Base-by-base conservation (phyloP, 2,797 vertebrate genomes). In the Urosaurus nigricauda region DNA sequence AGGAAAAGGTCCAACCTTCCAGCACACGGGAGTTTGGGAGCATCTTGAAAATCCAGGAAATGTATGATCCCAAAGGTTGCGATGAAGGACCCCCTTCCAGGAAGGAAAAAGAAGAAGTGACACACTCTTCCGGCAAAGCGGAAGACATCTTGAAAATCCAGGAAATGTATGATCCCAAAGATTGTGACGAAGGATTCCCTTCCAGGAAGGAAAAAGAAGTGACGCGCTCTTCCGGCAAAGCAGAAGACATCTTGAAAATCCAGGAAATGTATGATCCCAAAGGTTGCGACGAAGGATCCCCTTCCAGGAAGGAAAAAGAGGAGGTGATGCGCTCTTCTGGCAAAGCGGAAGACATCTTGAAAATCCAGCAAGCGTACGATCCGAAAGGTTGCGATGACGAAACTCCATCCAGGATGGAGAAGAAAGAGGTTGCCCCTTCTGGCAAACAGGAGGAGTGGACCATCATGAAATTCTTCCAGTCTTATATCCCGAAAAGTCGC, bases 371-470 rank as follows among this genome's bases (percentile, higher is more conserved):
- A 29, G 77, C 47, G 1, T 79, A 79, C 8, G 77, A 79, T 1
- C 77, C 77, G 0, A 79, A 5, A 53, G 77, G 77, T 8, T 79
- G 77, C 4, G 77, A 79, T 19, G 51, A 79, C 3, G 60, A 11
- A 29, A 26, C 35, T 3, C 24, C 35, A 24, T 53, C 8, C 26
- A 4, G 24, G 24, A 77, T 29, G 3, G 74, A 78, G 47, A n/a
- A n/a, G 43, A 29, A 56, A 9, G 47, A 79, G 78, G 32, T 8
- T 29, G 51, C 43, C 9, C 16, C n/a, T 29, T 40, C 71, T 1
- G 53, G 24, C 2, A 12, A 8, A 0, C 56, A 35, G 1, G 65
- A 60, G 29, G 0, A 4, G 13, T 0, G 19, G 9, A 8, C 58
- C 53, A 24, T 43, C 0, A 0, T 0, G 5, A 0, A n/a, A 1